Evolutionary conservation across 2,797 vertebrate genomes (phyloP), one percentile per base, ranked within the genome.

Genomic region (Margarornis squamiger): DNA sequence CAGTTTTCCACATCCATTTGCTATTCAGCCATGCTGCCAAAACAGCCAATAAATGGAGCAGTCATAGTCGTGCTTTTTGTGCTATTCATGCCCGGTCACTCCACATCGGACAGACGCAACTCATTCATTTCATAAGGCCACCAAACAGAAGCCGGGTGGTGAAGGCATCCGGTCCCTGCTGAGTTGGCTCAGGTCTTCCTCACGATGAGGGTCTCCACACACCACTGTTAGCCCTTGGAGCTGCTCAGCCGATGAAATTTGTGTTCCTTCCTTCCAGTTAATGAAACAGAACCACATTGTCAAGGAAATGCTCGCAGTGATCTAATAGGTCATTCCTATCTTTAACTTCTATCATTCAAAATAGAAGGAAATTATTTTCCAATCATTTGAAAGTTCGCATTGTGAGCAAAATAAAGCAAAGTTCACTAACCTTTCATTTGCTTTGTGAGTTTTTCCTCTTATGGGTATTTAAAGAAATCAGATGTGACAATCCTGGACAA

Each of bases 281-380:
- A 7, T 10, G 81, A 38, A 71, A 93, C 65, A 90, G 95, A 95
- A 85, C 59, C 8, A 0, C 49, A 72, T 91, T 94, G 92, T 94
- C 71, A 17, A 65, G 92, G 88, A 76, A 95, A 54, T 16, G 86
- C 74, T 86, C 15, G 3, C 39, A 43, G 92, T 97, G 96, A 97
- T 96, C 96, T 97, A 96, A 97, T 97, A 97, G 96, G 95, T 97
- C 97, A 93, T 46, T 66, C 82, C 96, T 97, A 97, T 97, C 96
- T 97, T 97, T 97, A 97, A 96, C 90, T 92, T 45, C 83, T 75
- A 12, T 76, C 76, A 14, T 93, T 95, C 79, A 51, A 90, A 97
- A 93, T 88, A 72, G 96, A 87, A 94, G 87, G 86, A 75, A 95
- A 95, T 61, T 21, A 94, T 96, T 89, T 86, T 92, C 91, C 71